Conservation (phyloP, 2,113 vertebrate species). For the Oxygymnocypris stewartii region DNA sequence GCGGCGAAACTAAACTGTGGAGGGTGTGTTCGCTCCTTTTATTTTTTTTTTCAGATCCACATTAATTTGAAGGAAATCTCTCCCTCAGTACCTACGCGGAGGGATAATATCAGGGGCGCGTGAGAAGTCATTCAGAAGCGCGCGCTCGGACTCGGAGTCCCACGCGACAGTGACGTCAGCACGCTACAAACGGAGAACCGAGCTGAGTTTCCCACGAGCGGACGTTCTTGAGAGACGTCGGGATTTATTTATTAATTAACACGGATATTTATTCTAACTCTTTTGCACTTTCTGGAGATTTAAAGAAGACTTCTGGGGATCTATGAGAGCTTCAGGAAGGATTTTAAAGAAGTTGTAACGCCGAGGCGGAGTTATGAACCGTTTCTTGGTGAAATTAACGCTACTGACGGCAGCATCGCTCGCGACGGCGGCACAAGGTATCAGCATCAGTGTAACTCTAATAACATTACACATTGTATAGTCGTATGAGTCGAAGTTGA, state of each 20-base stretch:
- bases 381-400: constrained; percentile 78
- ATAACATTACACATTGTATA: background rate
- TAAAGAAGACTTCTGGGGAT: constrained; percentile 61
- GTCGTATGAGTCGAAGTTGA: background rate
- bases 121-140: constrained; percentile 45
- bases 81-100: constrained; percentile 44
- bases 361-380: constrained; percentile 85
- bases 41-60: background rate
- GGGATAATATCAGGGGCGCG: constrained; percentile 36
- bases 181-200: background rate
- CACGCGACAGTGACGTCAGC: constrained; percentile 40
- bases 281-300: constrained; percentile 57
- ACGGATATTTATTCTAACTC: constrained; percentile 58
- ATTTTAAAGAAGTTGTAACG: constrained; percentile 71
- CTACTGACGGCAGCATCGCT: constrained; percentile 69
- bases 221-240: constrained; percentile 26
- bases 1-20: constrained; percentile 13
- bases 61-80: background rate
- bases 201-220: constrained; percentile 55
- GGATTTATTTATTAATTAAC: constrained; percentile 58
- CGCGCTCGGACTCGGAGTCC: constrained; percentile 20
- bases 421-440: constrained; percentile 78
- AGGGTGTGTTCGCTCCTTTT: background rate
- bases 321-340: constrained; percentile 75
- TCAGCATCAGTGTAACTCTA: constrained; percentile 1